Evolutionary conservation across 2,888 invertebrate genomes (phyloP).

Genomic region (Ochropacha duplaris): DNA sequence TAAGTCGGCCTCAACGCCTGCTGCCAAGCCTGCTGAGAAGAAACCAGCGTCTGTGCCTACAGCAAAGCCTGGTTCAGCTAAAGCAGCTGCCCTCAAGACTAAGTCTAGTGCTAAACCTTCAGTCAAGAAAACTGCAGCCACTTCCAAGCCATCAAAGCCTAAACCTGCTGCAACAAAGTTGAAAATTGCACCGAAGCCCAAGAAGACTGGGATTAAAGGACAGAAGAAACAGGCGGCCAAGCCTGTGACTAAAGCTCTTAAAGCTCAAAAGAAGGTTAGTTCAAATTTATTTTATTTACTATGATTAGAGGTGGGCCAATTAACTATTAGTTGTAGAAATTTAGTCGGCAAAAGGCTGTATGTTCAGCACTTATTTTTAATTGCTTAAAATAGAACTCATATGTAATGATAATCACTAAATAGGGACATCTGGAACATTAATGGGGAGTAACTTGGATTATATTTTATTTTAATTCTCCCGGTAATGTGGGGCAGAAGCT

Average conservation of each 20-base stretch:
- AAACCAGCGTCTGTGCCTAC: conserved; percentile 64
- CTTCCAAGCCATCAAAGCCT: conserved; percentile 72
- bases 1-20: conserved; percentile 65
- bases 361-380: too few relatives aligned
- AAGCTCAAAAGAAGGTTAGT: conserved; percentile 92
- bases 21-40: conserved; percentile 72
- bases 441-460: too few relatives aligned
- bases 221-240: conserved; percentile 77
- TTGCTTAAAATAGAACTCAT: too few relatives aligned
- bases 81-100: conserved; percentile 74
- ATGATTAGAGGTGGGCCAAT: too few relatives aligned
- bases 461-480: too few relatives aligned
- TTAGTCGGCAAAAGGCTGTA: too few relatives aligned
- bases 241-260: conserved; percentile 90
- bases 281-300: not conserved
- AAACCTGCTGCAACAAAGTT: conserved; percentile 78
- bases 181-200: conserved; percentile 80
- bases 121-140: conserved; percentile 77
- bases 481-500: too few relatives aligned
- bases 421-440: too few relatives aligned
- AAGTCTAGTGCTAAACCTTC: conserved; percentile 80
- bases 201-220: conserved; percentile 82
- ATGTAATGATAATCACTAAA: too few relatives aligned
- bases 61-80: conserved; percentile 80
- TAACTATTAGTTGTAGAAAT: too few relatives aligned